A percentile compares a stretch with the other conserved stretches of the same genome.
Evolutionary conservation across 2,113 vertebrate species (phyloP).

Genomic region (Diphyllodes magnificus): DNA sequence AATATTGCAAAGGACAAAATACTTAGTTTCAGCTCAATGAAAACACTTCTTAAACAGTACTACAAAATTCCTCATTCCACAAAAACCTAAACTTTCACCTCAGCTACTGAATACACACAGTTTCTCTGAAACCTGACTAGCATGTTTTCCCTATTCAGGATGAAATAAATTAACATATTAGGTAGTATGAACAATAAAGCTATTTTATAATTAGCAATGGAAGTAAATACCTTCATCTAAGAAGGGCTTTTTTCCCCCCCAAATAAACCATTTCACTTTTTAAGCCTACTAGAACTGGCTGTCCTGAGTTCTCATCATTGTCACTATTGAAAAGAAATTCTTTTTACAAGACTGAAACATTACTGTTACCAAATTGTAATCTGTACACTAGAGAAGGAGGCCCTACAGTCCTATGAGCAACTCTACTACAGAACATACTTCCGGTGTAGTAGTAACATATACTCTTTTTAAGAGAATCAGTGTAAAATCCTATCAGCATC

Average conservation of each 20-base stretch:
- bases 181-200: not conserved
- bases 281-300: not conserved
- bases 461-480: not conserved
- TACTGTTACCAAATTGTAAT: not conserved
- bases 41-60: not conserved
- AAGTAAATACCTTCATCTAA: not conserved
- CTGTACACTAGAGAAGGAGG: not conserved
- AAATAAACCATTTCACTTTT: not conserved
- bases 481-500: not conserved
- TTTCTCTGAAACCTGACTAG: not conserved
- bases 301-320: not conserved
- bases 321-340: not conserved
- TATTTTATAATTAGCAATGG: not conserved
- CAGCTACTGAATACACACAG: not conserved
- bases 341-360: not conserved
- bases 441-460: not conserved
- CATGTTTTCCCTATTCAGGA: not conserved
- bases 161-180: not conserved
- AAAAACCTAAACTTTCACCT: not conserved
- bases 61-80: not conserved
- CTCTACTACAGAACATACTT: not conserved
- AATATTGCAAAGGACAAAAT: not conserved
- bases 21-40: not conserved
- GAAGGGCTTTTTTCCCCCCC: fast-evolving
- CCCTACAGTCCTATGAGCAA: not conserved